phyloP scores from a whole-genome alignment of 2,113 vertebrate species.

The Cebidichthys violaceus region DNA sequence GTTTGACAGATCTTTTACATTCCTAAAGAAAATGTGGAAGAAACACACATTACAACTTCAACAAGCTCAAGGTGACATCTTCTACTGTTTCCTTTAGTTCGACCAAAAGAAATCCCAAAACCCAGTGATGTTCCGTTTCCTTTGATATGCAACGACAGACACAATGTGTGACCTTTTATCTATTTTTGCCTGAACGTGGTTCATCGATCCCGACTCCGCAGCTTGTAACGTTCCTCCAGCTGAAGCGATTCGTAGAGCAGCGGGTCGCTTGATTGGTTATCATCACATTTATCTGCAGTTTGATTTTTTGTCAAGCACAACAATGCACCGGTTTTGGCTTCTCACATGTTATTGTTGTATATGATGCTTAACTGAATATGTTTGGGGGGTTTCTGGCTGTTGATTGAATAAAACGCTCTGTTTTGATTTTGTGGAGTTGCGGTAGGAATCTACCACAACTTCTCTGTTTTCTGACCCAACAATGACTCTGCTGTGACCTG shows the following conservation, averaged over 20 bases:
- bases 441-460: not conserved
- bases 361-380: not conserved
- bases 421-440: not conserved
- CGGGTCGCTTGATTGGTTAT: not conserved
- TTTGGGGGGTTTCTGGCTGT: not conserved
- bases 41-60: not conserved
- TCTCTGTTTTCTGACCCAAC: not conserved
- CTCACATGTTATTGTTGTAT: not conserved
- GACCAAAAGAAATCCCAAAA: not conserved
- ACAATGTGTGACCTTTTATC: not conserved
- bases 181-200: not conserved
- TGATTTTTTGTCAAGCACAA: not conserved
- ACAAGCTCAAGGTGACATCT: slow-evolving; percentile 10
- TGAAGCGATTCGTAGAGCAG: not conserved
- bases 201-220: not conserved
- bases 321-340: not conserved
- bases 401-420: not conserved
- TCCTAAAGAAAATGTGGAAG: not conserved
- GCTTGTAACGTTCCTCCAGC: not conserved
- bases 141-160: not conserved
- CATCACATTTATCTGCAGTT: not conserved
- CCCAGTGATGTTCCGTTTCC: not conserved
- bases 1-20: not conserved
- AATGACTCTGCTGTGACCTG: not conserved
- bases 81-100: not conserved